Evolutionary conservation across 2,888 invertebrate genomes (phyloP), one percentile per base, ranked within the genome.

Genomic region (Melieria omissa): DNA sequence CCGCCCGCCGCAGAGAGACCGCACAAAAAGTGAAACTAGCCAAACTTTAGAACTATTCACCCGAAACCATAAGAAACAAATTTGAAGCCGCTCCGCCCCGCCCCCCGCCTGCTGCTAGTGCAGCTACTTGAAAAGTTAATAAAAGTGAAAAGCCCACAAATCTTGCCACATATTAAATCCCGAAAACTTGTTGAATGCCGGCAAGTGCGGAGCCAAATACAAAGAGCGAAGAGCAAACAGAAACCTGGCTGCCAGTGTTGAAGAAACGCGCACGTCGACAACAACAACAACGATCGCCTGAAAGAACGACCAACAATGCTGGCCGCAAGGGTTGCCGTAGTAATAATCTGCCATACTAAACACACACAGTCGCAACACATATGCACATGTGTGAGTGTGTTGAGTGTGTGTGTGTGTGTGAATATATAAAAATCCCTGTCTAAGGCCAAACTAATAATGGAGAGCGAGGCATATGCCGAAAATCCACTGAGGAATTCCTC

Each of bases 401-500:
- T 49, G 9, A 12, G 5, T 29, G 29, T 3, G 29, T 29, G 29
- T 29, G 29, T 29, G 29, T 29, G 29, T 52, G 14, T 5, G 14
- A 12, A 52, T 14, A 52, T 52, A 14, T 52, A 52, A n/a, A 52
- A 52, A 52, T 52, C 14, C 52, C 12, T 52, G 52, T 52, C 14
- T 5, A 52, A 52, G 14, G n/a, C 14, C 52, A 52, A 52, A 52
- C 12, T 49, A 8, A 49, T 29, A 29, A 29, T 29, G 29, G 57
- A 14, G 57, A 54, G 45, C 60, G 58, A 44, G 29, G 58, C 60
- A 67, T 60, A 42, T 58, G 60, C 42, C 10, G 60, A 58, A 29
- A 67, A 67, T 29, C 49, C 67, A 67, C 67, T 7, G 42, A 60
- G 67, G 67, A 67, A 67, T 67, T 67, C 60, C 14, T 61, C 58